Conservation (phyloP, 2,113 vertebrate genomes). For the Sander lucioperca region DNA sequence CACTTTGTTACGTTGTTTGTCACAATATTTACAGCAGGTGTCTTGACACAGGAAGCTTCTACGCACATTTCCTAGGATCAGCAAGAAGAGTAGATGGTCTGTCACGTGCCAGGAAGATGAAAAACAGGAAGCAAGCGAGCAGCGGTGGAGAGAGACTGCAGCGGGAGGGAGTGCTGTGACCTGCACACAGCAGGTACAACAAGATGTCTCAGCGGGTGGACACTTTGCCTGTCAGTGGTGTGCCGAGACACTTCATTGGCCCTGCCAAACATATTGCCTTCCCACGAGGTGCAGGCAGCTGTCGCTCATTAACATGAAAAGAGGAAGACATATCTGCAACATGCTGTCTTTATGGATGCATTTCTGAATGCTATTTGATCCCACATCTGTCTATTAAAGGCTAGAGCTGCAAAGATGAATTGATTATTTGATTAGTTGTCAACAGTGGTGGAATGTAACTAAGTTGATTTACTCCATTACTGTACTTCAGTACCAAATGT, state of each 20-base stretch:
- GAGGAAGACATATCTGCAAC: background rate
- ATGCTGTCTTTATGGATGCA: background rate
- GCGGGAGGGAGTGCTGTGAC: conserved; percentile 5
- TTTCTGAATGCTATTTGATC: background rate
- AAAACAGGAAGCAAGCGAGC: conserved; percentile 62
- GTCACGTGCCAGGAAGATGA: conserved; percentile 2
- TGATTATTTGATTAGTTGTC: no score
- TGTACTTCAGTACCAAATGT: no score
- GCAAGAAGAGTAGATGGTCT: conserved; percentile 22
- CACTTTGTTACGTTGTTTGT: conserved; percentile 34
- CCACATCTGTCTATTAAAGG: no score
- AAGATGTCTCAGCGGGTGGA: conserved; percentile 42
- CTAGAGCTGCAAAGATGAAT: no score
- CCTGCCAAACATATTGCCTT: conserved; percentile 11
- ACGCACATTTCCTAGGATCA: background rate
- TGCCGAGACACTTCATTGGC: conserved; percentile 17
- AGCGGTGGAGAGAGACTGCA: conserved; percentile 4
- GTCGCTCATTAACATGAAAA: no score
- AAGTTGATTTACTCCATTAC: no score
- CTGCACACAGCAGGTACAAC: conserved; percentile 31
- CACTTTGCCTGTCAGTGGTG: conserved; percentile 39
- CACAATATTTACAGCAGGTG: conserved; percentile 43
- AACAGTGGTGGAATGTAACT: no score
- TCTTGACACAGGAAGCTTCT: conserved; percentile 24
- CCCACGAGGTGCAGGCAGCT: background rate